phyloP scores from a whole-genome alignment of 30 jellyfish, hydroid and myxozoan genomes.

The Mastigias papua region DNA sequence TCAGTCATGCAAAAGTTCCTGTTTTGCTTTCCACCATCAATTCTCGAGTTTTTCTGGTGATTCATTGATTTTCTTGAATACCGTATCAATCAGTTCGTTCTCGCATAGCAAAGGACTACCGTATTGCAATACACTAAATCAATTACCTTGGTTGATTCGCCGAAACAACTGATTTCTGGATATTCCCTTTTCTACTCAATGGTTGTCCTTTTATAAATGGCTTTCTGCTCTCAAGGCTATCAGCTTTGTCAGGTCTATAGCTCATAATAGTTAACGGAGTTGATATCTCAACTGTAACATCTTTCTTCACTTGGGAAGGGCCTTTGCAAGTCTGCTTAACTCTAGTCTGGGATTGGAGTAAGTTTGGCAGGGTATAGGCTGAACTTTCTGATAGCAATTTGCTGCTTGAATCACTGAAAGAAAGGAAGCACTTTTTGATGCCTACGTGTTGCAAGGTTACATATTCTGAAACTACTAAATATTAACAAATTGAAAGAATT shows the following conservation, averaged over 20 bases:
- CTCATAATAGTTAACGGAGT: slow-evolving; percentile 44
- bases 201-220: neutral
- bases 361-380: slow-evolving; percentile 20
- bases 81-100: too few relatives aligned
- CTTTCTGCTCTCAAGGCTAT: neutral
- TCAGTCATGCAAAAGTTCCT: too few relatives aligned
- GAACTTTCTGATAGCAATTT: slow-evolving; percentile 19
- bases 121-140: neutral
- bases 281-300: neutral
- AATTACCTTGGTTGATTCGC: slow-evolving; percentile 24
- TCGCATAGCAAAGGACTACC: too few relatives aligned
- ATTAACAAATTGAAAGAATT: too few relatives aligned
- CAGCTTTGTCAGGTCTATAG: slow-evolving; percentile 21
- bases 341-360: slow-evolving; percentile 48
- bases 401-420: slow-evolving; percentile 3
- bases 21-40: too few relatives aligned
- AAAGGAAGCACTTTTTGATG: neutral
- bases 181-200: slow-evolving; percentile 14
- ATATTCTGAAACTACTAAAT: too few relatives aligned
- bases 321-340: slow-evolving; percentile 18
- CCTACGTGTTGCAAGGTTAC: too few relatives aligned
- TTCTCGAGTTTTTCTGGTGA: too few relatives aligned
- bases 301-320: slow-evolving; percentile 9
- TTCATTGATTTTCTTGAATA: too few relatives aligned
- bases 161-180: neutral